Evolutionary conservation across 1,140 invertebrate genomes (phyloP), one percentile per base, ranked within the genome.

Genomic region (Drosophila triauraria): DNA sequence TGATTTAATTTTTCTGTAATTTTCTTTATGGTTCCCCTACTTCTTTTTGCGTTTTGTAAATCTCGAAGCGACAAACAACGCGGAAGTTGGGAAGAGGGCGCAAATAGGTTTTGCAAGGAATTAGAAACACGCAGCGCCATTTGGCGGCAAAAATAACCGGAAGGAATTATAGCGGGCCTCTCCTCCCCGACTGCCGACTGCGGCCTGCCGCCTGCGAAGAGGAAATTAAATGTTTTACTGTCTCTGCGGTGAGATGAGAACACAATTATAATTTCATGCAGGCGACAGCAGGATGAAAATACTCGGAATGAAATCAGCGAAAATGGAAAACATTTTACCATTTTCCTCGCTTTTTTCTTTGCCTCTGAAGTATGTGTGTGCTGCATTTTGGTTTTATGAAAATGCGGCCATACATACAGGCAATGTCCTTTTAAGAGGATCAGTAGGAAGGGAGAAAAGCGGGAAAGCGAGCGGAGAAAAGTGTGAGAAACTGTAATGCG

Each of bases 221-320:
- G 84, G 84, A 87, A 87, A 87, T 87, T 87, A 88, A 87, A 87
- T 87, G 87, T 87, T 87, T 87, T 88, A 88, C 82, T 84, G 85
- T 88, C 83, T 86, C 83, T 86, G 83, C 80, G 84, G 80, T 67
- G 38, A 40, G 63, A 82, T 62, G 58, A 65, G 78, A 62, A 78
- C 69, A 82, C 68, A 83, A 87, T 87, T 88, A 87, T 88, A 88
- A 87, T 88, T 80, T 83, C 65, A 69, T 78, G 64, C 61, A 71
- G 61, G 61, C 42, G 67, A 64, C 63, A 69, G 59, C 50, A 78
- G 59, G 57, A 56, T 35, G 17, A 63, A 82, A 76, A 69, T 83
- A 58, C 75, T 83, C 79, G 61, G 61, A 76, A 75, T 75, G 50
- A 86, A 83, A 87, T 74, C 65, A 74, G 70, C 54, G 65, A 78